These are phyloP conservation scores for Megalonaias nervosa DNA, from an alignment of 1,140 invertebrate species.

Conservation along the genomic window DNA sequence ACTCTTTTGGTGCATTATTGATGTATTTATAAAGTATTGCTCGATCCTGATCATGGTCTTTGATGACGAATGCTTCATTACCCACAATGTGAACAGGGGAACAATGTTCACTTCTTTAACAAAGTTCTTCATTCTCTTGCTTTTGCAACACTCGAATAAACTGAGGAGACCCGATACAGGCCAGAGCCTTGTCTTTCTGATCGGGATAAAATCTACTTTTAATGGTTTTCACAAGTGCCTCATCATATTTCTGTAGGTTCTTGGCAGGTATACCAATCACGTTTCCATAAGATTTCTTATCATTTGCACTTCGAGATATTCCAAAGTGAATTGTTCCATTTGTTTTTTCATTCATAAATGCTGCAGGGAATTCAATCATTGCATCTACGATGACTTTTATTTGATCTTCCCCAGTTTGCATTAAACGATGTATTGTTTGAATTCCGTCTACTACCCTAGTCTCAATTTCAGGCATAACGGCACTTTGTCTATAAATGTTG, in stretches of 20 bases:
- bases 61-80: conserved; percentile 18
- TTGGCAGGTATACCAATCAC: conserved; percentile 21
- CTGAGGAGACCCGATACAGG: conserved; percentile 24
- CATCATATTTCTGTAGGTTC: conserved; percentile 1
- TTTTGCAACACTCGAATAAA: conserved; percentile 32
- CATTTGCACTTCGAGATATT: conserved; percentile 9
- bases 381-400: conserved; percentile 7
- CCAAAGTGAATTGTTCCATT: conserved; percentile 48
- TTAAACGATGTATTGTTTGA: too few relatives aligned
- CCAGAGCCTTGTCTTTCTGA: conserved; percentile 13
- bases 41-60: conserved; percentile 1
- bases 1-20: background rate
- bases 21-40: conserved; percentile 9
- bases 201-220: conserved; percentile 17
- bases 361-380: conserved; percentile 34
- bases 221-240: conserved; percentile 11
- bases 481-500: too few relatives aligned
- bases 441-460: too few relatives aligned
- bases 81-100: conserved; percentile 4
- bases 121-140: conserved; percentile 1
- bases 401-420: too few relatives aligned
- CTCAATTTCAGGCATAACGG: too few relatives aligned
- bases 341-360: conserved; percentile 38
- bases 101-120: conserved; percentile 39
- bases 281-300: background rate